Conservation (phyloP, 2,888 invertebrate species). For the Pterostichus niger region DNA sequence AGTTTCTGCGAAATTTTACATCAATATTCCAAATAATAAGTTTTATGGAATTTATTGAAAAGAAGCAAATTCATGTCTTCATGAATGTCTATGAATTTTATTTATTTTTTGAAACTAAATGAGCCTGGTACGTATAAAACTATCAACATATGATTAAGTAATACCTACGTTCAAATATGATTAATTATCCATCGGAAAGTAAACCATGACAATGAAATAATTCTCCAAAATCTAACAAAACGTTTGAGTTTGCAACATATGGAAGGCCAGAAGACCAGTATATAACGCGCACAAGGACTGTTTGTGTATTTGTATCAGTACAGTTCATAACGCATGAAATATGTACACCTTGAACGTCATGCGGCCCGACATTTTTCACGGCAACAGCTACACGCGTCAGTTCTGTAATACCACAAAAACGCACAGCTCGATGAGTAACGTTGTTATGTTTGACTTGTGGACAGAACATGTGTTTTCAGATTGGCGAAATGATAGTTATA, state of each 20-base stretch:
- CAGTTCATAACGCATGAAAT: slow-evolving; percentile 39
- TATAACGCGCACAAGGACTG: neutral
- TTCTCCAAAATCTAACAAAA: neutral
- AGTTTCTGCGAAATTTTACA: too few species aligned
- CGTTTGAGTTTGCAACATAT: neutral
- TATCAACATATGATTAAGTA: too few species aligned
- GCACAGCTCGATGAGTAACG: slow-evolving; percentile 11
- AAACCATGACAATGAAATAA: too few species aligned
- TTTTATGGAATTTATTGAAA: too few species aligned
- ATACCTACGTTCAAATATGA: too few species aligned
- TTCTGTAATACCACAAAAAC: slow-evolving; percentile 8
- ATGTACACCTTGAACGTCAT: slow-evolving; percentile 41
- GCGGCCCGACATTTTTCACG: slow-evolving; percentile 33
- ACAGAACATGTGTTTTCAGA: slow-evolving; percentile 10
- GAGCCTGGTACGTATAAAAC: too few species aligned
- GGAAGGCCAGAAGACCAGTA: neutral
- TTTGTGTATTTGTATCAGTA: slow-evolving; percentile 53
- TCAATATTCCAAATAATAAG: too few species aligned
- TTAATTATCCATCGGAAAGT: too few species aligned
- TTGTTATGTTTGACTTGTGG: neutral
- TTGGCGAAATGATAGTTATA: slow-evolving; percentile 10
- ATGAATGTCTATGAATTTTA: too few species aligned
- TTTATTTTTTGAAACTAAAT: too few species aligned
- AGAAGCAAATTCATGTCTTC: too few species aligned
- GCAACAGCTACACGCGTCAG: neutral